These are phyloP conservation scores for Nephrotoma guestfalica DNA, from an alignment of 2,888 invertebrate genomes.

Conservation along the genomic window DNA sequence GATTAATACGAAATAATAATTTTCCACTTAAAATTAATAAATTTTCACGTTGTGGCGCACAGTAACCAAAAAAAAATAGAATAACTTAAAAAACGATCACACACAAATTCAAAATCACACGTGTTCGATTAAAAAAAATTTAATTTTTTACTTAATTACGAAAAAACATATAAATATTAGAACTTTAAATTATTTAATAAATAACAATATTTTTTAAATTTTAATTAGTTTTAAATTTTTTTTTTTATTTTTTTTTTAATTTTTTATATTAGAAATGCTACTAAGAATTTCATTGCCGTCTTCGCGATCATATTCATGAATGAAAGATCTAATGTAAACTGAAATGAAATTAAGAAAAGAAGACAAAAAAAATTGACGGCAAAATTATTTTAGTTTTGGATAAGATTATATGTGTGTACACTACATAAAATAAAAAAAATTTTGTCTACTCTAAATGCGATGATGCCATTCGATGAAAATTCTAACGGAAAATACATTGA, in stretches of 20 bases:
- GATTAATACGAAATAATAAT: neutral
- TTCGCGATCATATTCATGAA: neutral
- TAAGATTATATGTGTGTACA: neutral
- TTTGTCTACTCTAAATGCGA: neutral
- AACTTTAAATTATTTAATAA: neutral
- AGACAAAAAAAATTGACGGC: neutral
- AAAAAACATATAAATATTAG: neutral
- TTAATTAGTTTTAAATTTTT: neutral
- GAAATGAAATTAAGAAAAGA: neutral
- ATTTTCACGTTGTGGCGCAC: neutral
- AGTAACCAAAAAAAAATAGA: neutral
- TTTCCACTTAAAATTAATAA: neutral
- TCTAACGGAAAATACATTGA: neutral
- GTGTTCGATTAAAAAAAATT: neutral
- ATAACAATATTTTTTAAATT: neutral
- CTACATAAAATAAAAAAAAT: neutral
- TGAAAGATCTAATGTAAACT: neutral
- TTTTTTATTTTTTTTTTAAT: neutral
- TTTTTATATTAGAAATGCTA: neutral
- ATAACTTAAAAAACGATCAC: neutral
- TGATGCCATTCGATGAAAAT: neutral
- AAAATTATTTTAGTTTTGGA: neutral
- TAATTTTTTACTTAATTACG: neutral
- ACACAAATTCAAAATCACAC: neutral
- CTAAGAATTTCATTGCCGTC: neutral